A percentile compares a stretch with the other conserved stretches of the same genome.
These are phyloP conservation scores for Stratiolaelaps scimitus DNA, from an alignment of 1,140 invertebrate species.

Conservation along the genomic window DNA sequence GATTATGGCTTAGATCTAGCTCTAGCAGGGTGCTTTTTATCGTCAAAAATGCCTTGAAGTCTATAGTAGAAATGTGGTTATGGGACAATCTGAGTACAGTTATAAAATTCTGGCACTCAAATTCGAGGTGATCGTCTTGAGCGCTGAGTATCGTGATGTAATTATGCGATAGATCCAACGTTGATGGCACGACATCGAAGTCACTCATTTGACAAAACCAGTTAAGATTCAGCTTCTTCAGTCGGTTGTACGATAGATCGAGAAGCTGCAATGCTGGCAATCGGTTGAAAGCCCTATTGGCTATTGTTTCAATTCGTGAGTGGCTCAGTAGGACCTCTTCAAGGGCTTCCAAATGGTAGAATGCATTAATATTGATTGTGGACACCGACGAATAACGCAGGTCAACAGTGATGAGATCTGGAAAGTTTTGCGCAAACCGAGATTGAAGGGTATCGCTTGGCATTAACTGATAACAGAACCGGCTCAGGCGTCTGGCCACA, in stretches of 20 bases:
- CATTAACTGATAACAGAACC: neutral
- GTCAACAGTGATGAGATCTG: neutral
- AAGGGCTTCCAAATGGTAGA: neutral
- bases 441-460: neutral
- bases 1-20: slow-evolving; percentile 8
- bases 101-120: slow-evolving; percentile 3
- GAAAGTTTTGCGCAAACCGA: slow-evolving; percentile 16
- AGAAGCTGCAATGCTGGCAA: slow-evolving; percentile 10
- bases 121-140: slow-evolving; percentile 27
- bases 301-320: slow-evolving; percentile 3
- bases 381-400: slow-evolving; percentile 6
- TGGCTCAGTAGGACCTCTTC: slow-evolving; percentile 5
- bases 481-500: slow-evolving; percentile 4
- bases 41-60: slow-evolving; percentile 13
- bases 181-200: slow-evolving; percentile 11
- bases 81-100: neutral
- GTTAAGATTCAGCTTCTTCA: neutral
- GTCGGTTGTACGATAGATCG: slow-evolving; percentile 4
- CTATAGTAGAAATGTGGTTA: neutral
- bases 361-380: neutral
- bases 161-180: slow-evolving; percentile 9
- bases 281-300: slow-evolving; percentile 7
- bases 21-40: slow-evolving; percentile 16
- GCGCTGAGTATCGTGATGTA: neutral
- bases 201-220: slow-evolving; percentile 18